Evolutionary conservation across 2,797 vertebrate species (phyloP).

Genomic region (Micromesistius poutassou): DNA sequence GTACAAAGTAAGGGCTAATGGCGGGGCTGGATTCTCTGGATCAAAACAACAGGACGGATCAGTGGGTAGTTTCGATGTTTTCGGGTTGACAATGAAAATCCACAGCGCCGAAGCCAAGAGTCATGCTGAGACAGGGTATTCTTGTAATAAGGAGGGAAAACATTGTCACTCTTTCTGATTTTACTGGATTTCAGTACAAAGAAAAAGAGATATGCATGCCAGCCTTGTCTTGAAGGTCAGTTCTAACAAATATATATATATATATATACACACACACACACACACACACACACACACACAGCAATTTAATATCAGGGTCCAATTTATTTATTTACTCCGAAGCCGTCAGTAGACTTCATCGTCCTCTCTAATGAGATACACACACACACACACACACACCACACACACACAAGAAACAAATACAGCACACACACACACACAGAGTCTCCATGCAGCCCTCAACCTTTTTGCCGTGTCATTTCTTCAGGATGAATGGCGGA

Average conservation of each 20-base stretch:
- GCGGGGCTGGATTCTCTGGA: not conserved
- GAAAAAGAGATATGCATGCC: not conserved
- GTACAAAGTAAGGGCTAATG: not conserved
- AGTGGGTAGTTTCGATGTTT: not conserved
- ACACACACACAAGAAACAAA: not conserved
- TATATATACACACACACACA: not conserved
- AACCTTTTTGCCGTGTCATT: constrained; percentile 30
- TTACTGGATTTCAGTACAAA: not conserved
- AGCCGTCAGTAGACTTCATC: not conserved
- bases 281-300: not conserved
- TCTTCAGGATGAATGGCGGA: constrained; percentile 27
- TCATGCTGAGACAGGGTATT: not conserved
- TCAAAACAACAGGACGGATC: not conserved
- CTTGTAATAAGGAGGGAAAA: not conserved
- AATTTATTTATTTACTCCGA: not conserved
- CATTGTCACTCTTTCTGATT: not conserved
- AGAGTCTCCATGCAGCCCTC: not conserved
- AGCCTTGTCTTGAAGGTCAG: not conserved
- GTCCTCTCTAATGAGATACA: not conserved
- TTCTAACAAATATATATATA: not conserved
- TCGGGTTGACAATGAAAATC: not conserved
- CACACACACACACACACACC: not conserved
- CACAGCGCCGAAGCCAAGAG: not conserved
- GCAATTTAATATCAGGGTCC: not conserved
- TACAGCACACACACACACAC: not conserved